These are phyloP conservation scores for Entomobrya proxima DNA, from an alignment of 2,888 invertebrate genomes.

Conservation along the genomic window DNA sequence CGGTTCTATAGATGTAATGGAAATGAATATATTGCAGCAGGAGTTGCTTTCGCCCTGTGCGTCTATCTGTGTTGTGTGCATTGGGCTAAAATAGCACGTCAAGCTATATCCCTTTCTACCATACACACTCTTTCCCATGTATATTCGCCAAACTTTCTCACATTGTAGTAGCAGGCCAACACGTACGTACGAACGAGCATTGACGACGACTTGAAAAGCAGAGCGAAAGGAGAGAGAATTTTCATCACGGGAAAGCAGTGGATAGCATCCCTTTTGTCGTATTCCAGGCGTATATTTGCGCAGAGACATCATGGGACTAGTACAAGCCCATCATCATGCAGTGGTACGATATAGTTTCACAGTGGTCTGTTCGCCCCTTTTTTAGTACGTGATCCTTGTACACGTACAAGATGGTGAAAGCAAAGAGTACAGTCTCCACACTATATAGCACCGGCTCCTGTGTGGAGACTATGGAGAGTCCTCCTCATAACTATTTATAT, in stretches of 20 bases:
- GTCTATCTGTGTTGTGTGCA: neutral
- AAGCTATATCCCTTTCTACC: neutral
- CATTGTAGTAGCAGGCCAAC: neutral
- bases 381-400: too few species aligned
- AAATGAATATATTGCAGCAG: constrained; percentile 3
- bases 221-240: neutral
- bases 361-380: neutral
- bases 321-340: constrained; percentile 24
- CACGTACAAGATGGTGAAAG: neutral
- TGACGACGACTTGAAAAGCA: constrained; percentile 23
- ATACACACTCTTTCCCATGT: neutral
- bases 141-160: neutral
- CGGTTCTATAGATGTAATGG: neutral
- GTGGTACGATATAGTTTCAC: neutral
- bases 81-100: neutral
- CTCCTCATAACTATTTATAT: neutral
- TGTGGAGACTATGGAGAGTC: neutral
- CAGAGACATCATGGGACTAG: constrained; percentile 32
- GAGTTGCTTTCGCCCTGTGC: constrained; percentile 17
- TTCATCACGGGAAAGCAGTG: neutral
- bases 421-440: constrained; percentile 12
- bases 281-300: constrained; percentile 18
- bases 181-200: neutral
- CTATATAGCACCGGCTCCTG: constrained; percentile 11
- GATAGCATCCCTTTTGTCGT: neutral